Evolutionary conservation across 2,888 invertebrate genomes (phyloP), one percentile per base, ranked within the genome.

Genomic region (Parnassius orleans): DNA sequence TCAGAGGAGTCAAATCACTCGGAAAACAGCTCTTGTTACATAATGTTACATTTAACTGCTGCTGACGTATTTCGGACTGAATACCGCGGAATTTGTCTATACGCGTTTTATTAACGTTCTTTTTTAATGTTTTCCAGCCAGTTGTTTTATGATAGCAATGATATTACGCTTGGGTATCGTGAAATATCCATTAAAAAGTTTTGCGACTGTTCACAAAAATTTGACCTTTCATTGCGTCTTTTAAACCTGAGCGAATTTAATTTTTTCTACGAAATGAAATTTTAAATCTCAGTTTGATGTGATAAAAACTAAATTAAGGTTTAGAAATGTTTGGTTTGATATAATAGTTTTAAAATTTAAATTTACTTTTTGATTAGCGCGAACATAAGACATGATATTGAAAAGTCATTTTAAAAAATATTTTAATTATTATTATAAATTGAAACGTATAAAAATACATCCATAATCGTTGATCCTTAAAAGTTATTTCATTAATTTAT

Each of bases 71-170:
- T 43, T 53, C 48, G 43, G 62, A 63, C 57, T 62, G 54, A 33
- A 56, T 58, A 53, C 56, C 57, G 61, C 50, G 42, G 59, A 61
- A 58, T 64, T 60, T 63, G 55, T 61, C 53, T 64, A 14, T 63
- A 54, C 58, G 55, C n/a, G 15, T 63, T 63, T 66, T 66, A 64
- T 66, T 66, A 61, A 59, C 52, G 53, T 53, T 60, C 48, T 53
- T 62, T 64, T 33, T 64, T 64, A 64, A 64, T 63, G 66, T 61
- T 53, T 64, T 12, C 51, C 52, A 57, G 48, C 51, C 53, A 47
- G 61, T 59, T 61, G 59, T 64, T 66, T 66, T 64, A 61, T 59
- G 54, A 62, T 51, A 43, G 53, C 57, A 19, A 63, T 58, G 62
- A 54, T 53, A 63, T 63, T 58, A 58, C 54, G 47, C 61, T 47